Base-by-base conservation (phyloP, 2,888 invertebrate genomes). In the Acanthacorydalis orientalis region DNA sequence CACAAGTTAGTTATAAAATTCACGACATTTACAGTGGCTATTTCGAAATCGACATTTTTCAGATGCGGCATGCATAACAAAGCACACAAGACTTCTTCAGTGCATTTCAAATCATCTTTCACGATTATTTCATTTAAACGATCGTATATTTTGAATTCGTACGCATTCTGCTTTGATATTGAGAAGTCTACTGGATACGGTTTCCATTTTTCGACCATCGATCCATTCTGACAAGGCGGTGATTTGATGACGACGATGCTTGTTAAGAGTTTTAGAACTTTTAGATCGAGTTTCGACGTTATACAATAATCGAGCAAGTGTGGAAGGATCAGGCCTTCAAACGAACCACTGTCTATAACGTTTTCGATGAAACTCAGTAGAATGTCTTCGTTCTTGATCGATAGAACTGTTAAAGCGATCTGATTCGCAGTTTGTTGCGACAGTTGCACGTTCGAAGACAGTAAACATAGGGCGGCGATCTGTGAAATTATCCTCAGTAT, bases 251-350 rank as follows among this genome's bases (percentile, higher is more conserved):
- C 57, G 35, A 87, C 67, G 44, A 89, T 71, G 58, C 77, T 77
- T 0, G 78, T 70, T 12, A 87, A 60, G 31, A 83, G 68, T 42
- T 71, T 64, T 55, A 86, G 67, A 3, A 73, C 70, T 35, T 72
- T 64, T 34, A 60, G 58, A 53, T 78, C 72, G 48, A 78, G 73
- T 48, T 69, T 62, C 0, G 66, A 64, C 44, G 74, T 71, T 14
- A 69, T 57, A 34, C 77, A 75, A 56, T 72, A 74, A 46, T 73
- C 73, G 31, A 85, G 56, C 50, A 83, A 75, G 12, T 73, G 69
- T 0, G 85, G 83, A 45, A 87, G 64, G 51, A 87, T 74, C 33
- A 83, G 68, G 53, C 79, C 70, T 58, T 87, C 85, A 61, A 85
- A 86, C 45, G 78, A 77, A 0, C 78, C 70, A 57, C 80, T 81